Evolutionary conservation across 1,140 invertebrate species (phyloP).

Genomic region (Bombus impatiens): DNA sequence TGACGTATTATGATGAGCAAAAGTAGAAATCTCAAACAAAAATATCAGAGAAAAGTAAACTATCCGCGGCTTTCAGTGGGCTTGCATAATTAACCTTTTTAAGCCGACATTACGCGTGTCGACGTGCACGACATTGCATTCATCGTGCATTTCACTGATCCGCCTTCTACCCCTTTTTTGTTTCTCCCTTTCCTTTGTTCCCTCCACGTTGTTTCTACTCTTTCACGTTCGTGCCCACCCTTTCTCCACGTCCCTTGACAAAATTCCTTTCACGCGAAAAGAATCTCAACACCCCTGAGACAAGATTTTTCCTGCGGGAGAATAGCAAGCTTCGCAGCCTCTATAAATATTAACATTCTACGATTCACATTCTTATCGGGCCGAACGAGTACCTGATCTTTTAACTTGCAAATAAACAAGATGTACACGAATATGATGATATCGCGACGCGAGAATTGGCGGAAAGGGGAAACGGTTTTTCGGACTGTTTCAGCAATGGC

Average conservation of each 20-base stretch:
- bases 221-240: conserved; percentile 5
- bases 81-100: conserved; percentile 57
- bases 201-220: neutral
- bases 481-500: conserved; percentile 71
- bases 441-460: neutral
- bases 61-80: conserved; percentile 48
- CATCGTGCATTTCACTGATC: conserved; percentile 28
- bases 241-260: conserved; percentile 9
- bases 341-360: conserved; percentile 21
- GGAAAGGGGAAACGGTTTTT: neutral
- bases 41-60: conserved; percentile 30
- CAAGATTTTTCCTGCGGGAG: no score
- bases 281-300: neutral
- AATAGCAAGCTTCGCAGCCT: no score
- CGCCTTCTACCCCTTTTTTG: conserved; percentile 12
- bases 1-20: conserved; percentile 2
- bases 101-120: conserved; percentile 43
- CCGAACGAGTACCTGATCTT: neutral
- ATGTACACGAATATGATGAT: neutral
- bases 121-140: conserved; percentile 35
- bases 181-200: conserved; percentile 23
- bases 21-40: neutral
- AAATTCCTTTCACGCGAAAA: conserved; percentile 30
- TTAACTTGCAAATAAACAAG: neutral
- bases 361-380: neutral